Evolutionary conservation across 2,113 vertebrate genomes (phyloP).

Genomic region (Myiopsitta monachus): DNA sequence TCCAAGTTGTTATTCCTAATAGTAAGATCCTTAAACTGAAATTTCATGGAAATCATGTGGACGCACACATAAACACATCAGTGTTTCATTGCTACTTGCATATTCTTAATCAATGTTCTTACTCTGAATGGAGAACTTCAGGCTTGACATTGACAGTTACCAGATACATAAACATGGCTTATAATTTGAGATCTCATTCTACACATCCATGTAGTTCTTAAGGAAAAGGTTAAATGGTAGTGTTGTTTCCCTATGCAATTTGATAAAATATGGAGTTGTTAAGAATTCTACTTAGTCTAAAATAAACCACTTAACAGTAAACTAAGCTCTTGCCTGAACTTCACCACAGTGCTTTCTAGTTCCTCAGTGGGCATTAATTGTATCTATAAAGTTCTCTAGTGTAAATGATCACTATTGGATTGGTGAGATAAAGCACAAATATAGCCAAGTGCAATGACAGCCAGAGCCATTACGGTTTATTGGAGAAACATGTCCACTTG

Average conservation of each 20-base stretch:
- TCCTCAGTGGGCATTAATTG: not conserved
- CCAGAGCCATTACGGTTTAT: not conserved
- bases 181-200: not conserved
- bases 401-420: not conserved
- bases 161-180: fast-evolving
- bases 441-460: not conserved
- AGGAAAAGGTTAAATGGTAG: not conserved
- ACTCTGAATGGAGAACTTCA: not conserved
- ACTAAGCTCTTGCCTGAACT: not conserved
- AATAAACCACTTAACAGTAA: not conserved
- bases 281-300: not conserved
- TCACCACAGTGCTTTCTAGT: not conserved
- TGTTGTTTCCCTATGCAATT: not conserved
- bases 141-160: not conserved
- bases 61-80: not conserved
- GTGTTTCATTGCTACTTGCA: not conserved
- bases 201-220: fast-evolving
- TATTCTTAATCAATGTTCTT: not conserved
- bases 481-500: not conserved
- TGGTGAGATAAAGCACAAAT: not conserved
- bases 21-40: not conserved
- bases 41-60: not conserved
- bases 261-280: not conserved
- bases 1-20: not conserved
- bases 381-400: not conserved